Evolutionary conservation across 2,888 invertebrate genomes (phyloP).

Genomic region (Amphipoea lucens): DNA sequence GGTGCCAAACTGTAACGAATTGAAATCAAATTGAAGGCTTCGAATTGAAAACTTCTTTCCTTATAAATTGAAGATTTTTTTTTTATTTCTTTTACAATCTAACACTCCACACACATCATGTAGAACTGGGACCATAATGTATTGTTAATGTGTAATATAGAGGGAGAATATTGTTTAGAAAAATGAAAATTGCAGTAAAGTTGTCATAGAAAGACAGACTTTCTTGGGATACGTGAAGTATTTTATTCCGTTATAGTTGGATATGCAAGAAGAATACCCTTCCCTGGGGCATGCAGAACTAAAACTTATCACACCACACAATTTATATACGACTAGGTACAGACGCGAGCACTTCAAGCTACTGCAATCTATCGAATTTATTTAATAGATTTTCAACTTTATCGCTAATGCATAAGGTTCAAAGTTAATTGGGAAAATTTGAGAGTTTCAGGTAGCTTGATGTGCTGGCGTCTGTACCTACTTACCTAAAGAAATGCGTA

Average conservation of each 20-base stretch:
- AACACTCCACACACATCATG: not conserved
- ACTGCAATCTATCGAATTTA: too few species aligned
- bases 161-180: not conserved
- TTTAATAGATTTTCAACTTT: too few species aligned
- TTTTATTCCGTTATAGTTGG: conserved; percentile 30
- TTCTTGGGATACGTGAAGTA: conserved; percentile 8
- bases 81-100: not conserved
- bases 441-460: too few species aligned
- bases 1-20: conserved; percentile 44
- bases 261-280: not conserved
- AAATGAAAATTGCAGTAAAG: conserved; percentile 19
- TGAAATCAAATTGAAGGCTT: conserved; percentile 33
- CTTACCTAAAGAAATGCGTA: not conserved
- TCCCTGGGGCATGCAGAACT: not conserved
- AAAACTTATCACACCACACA: not conserved
- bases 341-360: too few species aligned
- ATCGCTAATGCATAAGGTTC: too few species aligned
- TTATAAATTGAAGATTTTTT: not conserved
- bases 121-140: not conserved
- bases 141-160: too few species aligned
- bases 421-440: too few species aligned
- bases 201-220: conserved; percentile 15
- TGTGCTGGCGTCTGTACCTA: too few species aligned
- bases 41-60: conserved; percentile 13
- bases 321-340: not conserved